phyloP scores from a whole-genome alignment of 2,888 invertebrate species.

The Caenorhabditis macrosperma region DNA sequence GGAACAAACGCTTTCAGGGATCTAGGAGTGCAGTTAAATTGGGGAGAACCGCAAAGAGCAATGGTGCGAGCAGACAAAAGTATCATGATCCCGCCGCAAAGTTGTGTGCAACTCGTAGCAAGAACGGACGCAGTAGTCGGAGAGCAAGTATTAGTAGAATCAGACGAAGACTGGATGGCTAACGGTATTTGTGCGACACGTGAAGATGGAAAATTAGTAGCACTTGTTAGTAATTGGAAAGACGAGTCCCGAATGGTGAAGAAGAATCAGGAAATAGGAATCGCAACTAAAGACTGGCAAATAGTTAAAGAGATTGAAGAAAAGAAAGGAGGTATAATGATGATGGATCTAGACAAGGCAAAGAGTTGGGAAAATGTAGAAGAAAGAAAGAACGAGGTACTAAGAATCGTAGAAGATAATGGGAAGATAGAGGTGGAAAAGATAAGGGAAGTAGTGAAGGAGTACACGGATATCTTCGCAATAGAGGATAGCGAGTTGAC shows the following conservation, averaged over 20 bases:
- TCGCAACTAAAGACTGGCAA: background rate
- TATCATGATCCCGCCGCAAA: background rate
- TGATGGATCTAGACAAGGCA: background rate
- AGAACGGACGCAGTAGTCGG: background rate
- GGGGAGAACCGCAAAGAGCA: background rate
- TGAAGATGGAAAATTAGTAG: background rate
- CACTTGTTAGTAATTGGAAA: background rate
- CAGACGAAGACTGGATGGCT: background rate
- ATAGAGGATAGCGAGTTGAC: slow-evolving; percentile 27
- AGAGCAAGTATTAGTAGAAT: background rate
- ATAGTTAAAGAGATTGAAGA: too few relatives aligned
- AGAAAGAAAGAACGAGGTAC: background rate
- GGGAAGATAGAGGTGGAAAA: background rate
- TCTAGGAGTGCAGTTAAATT: background rate
- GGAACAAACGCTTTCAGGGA: background rate
- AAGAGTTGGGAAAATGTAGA: background rate
- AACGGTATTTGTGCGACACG: background rate
- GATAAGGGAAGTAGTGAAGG: background rate
- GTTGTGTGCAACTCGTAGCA: background rate
- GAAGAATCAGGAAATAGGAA: background rate
- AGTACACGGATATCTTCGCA: slow-evolving; percentile 33
- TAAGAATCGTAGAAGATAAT: background rate
- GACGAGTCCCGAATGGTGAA: background rate
- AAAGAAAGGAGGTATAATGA: background rate
- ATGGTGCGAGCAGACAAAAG: background rate